A percentile compares a stretch with the other conserved stretches of the same genome.
phyloP scores from a whole-genome alignment of 2,113 vertebrate genomes.

The Camelus dromedarius region DNA sequence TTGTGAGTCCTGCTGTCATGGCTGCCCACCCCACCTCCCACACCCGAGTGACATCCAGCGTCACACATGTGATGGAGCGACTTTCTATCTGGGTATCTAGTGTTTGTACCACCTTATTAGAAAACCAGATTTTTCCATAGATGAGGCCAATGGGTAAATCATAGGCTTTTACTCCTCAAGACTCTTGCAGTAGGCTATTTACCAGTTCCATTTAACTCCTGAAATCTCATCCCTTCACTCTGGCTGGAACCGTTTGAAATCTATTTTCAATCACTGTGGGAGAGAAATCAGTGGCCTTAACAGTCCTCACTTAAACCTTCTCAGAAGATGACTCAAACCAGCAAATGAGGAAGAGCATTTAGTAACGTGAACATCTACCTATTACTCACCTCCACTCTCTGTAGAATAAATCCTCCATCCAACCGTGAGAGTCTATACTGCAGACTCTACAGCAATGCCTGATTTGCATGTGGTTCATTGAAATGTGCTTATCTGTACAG shows the following conservation, averaged over 20 bases:
- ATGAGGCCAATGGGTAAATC: background rate
- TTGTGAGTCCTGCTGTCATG: background rate
- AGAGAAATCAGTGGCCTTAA: background rate
- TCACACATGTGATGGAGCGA: fast-evolving
- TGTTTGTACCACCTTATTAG: background rate
- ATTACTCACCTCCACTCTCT: background rate
- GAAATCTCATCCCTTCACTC: background rate
- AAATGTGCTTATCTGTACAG: background rate
- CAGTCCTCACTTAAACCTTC: background rate
- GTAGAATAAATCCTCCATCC: background rate
- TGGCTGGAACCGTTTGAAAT: background rate
- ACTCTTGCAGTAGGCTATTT: background rate
- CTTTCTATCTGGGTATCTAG: background rate
- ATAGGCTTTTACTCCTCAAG: background rate
- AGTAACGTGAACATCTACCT: background rate
- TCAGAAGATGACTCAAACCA: background rate
- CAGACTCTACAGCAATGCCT: background rate
- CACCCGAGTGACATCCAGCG: background rate
- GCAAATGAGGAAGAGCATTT: background rate
- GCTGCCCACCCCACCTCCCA: background rate
- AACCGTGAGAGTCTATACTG: background rate
- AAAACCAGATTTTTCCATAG: background rate
- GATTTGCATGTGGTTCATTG: background rate
- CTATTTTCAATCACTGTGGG: background rate
- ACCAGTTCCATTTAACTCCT: background rate